phyloP scores from a whole-genome alignment of 2,113 vertebrate genomes.

The Scartelaos histophorus region DNA sequence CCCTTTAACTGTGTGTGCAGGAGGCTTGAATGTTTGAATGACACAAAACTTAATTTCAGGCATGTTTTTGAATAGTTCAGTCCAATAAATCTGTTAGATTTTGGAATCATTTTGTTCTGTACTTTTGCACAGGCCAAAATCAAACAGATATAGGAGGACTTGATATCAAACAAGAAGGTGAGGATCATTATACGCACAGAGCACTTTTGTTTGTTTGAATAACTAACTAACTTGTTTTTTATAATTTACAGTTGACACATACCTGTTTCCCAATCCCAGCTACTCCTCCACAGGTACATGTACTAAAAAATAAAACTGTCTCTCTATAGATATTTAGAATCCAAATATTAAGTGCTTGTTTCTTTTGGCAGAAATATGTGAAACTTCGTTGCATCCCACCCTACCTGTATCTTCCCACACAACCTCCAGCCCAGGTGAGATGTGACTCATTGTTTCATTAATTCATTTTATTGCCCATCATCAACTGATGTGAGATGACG shows the following conservation, averaged over 20 bases:
- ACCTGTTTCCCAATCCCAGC: constrained; percentile 67
- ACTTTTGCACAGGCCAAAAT: constrained; percentile 47
- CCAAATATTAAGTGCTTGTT: background rate
- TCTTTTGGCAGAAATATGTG: constrained; percentile 62
- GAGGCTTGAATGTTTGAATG: background rate
- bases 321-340: background rate
- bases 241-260: constrained; percentile 62
- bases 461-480: background rate
- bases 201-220: background rate
- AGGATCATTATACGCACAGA: constrained; percentile 16
- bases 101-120: background rate
- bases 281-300: constrained; percentile 66
- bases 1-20: background rate
- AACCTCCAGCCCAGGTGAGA: constrained; percentile 69
- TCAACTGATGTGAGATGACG: background rate
- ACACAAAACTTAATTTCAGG: background rate
- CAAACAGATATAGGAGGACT: constrained; percentile 55
- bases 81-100: background rate
- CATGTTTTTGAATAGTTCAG: background rate
- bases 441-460: background rate
- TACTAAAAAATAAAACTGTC: background rate
- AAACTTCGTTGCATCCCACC: constrained; percentile 44
- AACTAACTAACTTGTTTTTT: background rate
- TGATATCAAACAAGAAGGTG: constrained; percentile 66
- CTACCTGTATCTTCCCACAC: constrained; percentile 57